Evolutionary conservation across 2,113 vertebrate species (phyloP), one percentile per base, ranked within the genome.

Genomic region (Micromys minutus): DNA sequence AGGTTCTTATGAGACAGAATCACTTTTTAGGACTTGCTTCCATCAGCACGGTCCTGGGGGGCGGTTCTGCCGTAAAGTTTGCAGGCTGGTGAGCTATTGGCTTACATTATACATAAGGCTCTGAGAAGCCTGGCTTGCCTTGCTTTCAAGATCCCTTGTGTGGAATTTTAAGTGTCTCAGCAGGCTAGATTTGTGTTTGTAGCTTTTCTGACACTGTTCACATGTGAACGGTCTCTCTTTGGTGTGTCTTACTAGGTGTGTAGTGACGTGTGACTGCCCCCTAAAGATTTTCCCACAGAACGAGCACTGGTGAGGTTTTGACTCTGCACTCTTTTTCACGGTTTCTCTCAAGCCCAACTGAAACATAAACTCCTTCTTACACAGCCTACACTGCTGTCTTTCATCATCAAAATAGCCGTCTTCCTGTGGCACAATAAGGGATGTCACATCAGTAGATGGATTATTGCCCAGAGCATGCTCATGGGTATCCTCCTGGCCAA

Each of bases 171-270:
- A 4, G 45, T 95, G 94, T 83, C 69, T 36, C 31, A 4, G 0
- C 50, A 95, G 90, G 52, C 61, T 87, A 3, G 75, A 71, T 45
- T 6, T 92, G 7, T 94, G 81, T 21, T 39, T 95, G 17, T 94
- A 94, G 24, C 3, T 94, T 72, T 94, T 90, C 10, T 45, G 11
- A 84, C 94, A 95, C 16, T 63, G 7, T 7, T 94, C 52, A 22
- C 94, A 96, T 0, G 0, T 1, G 83, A 84, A 95, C 0, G 80
- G 74, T 24, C 81, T 92, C 59, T 90, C 87, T 2, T 1, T 7
- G 7, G 29, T 94, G 61, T 87, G 94, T 8, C 8, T 24, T 19
- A 3, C 12, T 8, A n/a, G 7, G 26, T 95, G 93, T 19, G 55
- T 5, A 31, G 1, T 19, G 15, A 95, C 59, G 2, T 13, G 16